Percentiles rank a stretch among this genome's conserved stretches.
These are phyloP conservation scores for Drosophila anceps DNA, from an alignment of 2,888 invertebrate genomes.

Conservation along the genomic window DNA sequence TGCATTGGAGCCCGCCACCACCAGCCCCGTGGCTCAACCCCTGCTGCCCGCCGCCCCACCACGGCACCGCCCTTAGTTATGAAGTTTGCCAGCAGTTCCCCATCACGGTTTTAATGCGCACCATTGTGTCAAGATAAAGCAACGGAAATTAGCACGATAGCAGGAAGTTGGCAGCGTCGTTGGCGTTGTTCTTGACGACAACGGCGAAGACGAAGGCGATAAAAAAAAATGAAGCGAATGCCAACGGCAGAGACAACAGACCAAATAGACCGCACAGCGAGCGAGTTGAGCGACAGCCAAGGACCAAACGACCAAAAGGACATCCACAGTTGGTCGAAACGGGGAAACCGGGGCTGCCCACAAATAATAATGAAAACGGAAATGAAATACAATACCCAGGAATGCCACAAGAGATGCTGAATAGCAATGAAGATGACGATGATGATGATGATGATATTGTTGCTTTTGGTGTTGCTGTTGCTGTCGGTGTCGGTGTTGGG, in stretches of 20 bases:
- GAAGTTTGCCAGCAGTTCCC: constrained; percentile 60
- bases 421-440: constrained; percentile 37
- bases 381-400: constrained; percentile 83
- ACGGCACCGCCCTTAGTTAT: constrained; percentile 61
- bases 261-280: constrained; percentile 19
- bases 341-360: constrained; percentile 57
- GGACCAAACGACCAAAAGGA: constrained; percentile 32
- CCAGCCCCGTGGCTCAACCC: not conserved
- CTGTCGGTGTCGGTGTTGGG: constrained; percentile 4
- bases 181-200: constrained; percentile 72
- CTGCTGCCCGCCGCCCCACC: not conserved
- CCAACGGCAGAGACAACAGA: constrained; percentile 39
- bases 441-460: not conserved
- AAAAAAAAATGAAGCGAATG: constrained; percentile 48
- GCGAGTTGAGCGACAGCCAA: constrained; percentile 59
- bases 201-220: constrained; percentile 41
- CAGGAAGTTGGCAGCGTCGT: constrained; percentile 83
- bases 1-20: constrained; percentile 40
- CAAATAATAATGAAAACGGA: constrained; percentile 84
- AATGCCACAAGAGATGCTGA: constrained; percentile 62
- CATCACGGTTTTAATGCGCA: constrained; percentile 81
- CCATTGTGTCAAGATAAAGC: constrained; percentile 85
- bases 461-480: constrained; percentile 7
- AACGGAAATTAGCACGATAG: constrained; percentile 85
- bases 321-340: constrained; percentile 34